Evolutionary conservation across 2,888 invertebrate genomes (phyloP).

Genomic region (Liposcelis brunnea): DNA sequence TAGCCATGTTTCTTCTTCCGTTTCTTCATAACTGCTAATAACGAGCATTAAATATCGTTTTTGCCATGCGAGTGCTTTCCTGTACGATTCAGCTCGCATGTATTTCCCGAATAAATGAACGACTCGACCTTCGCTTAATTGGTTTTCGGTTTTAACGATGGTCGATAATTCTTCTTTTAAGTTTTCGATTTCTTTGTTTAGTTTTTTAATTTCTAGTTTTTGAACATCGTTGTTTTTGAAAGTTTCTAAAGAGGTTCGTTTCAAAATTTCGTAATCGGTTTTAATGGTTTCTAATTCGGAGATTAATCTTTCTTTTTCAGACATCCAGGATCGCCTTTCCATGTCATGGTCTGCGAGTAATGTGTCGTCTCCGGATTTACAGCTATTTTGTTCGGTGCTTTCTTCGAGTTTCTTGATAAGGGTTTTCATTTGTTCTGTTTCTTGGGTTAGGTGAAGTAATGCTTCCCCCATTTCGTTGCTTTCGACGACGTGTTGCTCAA

Average conservation of each 20-base stretch:
- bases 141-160: slow-evolving; percentile 22
- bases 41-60: slow-evolving; percentile 69
- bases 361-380: background rate
- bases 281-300: slow-evolving; percentile 6
- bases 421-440: too few relatives aligned
- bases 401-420: background rate
- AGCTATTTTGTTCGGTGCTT: background rate
- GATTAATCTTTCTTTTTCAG: background rate
- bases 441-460: too few relatives aligned
- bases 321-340: background rate
- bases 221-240: slow-evolving; percentile 15
- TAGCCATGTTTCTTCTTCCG: slow-evolving; percentile 30
- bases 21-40: slow-evolving; percentile 37
- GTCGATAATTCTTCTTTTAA: slow-evolving; percentile 23
- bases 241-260: slow-evolving; percentile 17
- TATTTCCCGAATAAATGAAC: slow-evolving; percentile 47
- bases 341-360: background rate
- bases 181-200: slow-evolving; percentile 21
- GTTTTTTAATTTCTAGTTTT: slow-evolving; percentile 15
- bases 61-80: slow-evolving; percentile 78
- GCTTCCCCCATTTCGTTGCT: too few relatives aligned
- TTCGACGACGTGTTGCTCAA: too few relatives aligned
- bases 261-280: slow-evolving; percentile 18
- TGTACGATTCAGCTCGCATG: slow-evolving; percentile 64
- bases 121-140: slow-evolving; percentile 19